Evolutionary conservation across 2,797 vertebrate species (phyloP).

Genomic region (Channa striata): DNA sequence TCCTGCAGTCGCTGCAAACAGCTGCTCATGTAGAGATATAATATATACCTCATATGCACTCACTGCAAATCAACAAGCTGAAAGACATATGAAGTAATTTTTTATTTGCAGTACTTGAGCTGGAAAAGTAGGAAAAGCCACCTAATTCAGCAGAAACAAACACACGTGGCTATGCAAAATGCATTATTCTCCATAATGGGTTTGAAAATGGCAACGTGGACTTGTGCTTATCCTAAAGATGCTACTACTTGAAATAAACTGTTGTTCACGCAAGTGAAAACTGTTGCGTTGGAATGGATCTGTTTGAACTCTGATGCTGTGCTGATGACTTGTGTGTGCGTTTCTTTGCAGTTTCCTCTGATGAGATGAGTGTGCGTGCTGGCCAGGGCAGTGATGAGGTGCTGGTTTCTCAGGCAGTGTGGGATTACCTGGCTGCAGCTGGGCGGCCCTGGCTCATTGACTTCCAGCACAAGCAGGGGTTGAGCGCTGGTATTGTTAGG

Average conservation of each 20-base stretch:
- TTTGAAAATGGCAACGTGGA: constrained; percentile 9
- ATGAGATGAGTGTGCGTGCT: constrained; percentile 89
- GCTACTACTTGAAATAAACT: constrained; percentile 13
- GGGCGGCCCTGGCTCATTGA: constrained; percentile 92
- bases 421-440: constrained; percentile 94
- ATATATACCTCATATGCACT: constrained; percentile 13
- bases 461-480: constrained; percentile 92
- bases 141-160: constrained; percentile 16
- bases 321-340: constrained; percentile 49
- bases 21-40: neutral
- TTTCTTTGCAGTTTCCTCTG: constrained; percentile 85
- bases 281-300: constrained; percentile 1
- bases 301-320: constrained; percentile 11
- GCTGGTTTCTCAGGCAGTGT: constrained; percentile 94
- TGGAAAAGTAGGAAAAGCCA: constrained; percentile 13
- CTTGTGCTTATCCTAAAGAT: neutral
- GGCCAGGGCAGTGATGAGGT: constrained; percentile 94
- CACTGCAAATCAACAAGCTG: neutral
- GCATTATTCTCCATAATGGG: constrained; percentile 8
- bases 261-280: neutral
- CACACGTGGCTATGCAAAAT: constrained; percentile 27
- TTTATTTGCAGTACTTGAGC: neutral
- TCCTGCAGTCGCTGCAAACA: constrained; percentile 36
- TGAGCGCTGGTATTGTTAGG: constrained; percentile 90
- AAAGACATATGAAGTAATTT: neutral